A percentile compares a stretch with the other conserved stretches of the same genome.
These are phyloP conservation scores for Ianthella basta DNA, from an alignment of 37 sponge, comb jelly and placozoan genomes.

Conservation along the genomic window DNA sequence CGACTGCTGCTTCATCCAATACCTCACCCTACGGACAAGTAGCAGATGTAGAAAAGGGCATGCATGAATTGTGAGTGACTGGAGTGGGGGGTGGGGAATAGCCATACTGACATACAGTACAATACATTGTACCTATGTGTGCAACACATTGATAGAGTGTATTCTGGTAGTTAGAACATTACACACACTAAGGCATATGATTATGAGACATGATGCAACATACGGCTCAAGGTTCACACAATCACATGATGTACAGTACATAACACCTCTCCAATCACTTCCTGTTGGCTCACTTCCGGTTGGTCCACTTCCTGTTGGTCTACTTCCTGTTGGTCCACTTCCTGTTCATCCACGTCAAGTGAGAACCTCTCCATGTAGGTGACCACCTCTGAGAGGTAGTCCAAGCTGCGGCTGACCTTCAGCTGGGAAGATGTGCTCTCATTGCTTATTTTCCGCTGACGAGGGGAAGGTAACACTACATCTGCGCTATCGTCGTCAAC, in stretches of 20 bases:
- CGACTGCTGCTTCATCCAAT: neutral
- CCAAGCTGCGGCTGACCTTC: slow-evolving; percentile 19
- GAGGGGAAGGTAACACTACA: neutral
- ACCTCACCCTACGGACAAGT: neutral
- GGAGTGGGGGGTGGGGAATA: neutral
- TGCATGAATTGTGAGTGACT: neutral
- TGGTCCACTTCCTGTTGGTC: too few species aligned
- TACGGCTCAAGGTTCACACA: too few species aligned
- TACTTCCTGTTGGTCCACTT: too few species aligned
- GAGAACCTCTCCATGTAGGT: slow-evolving; percentile 10
- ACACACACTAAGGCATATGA: too few species aligned
- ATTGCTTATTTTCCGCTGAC: neutral
- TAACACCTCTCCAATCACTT: too few species aligned
- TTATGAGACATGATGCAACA: too few species aligned
- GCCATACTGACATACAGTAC: neutral
- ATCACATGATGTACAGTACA: too few species aligned
- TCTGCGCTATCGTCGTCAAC: neutral
- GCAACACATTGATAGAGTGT: too few species aligned
- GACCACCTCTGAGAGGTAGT: slow-evolving; percentile 10
- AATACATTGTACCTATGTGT: too few species aligned
- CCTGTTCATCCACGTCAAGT: neutral
- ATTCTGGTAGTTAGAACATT: too few species aligned
- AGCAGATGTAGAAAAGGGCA: neutral
- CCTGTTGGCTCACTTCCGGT: too few species aligned
- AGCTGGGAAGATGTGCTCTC: neutral